These are phyloP conservation scores for Sapajus apella DNA, from an alignment of 2,113 vertebrate species.

Conservation along the genomic window DNA sequence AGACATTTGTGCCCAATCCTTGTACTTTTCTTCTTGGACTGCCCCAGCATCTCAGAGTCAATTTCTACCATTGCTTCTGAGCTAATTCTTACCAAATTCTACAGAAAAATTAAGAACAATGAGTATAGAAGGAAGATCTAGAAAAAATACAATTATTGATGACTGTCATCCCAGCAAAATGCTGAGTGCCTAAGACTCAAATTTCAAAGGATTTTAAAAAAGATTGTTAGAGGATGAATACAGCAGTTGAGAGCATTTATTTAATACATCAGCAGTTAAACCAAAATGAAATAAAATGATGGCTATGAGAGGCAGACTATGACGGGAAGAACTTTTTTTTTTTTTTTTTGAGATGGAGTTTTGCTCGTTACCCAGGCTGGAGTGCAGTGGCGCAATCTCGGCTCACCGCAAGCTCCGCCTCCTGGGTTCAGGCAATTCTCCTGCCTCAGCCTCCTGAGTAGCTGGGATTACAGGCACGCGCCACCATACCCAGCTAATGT, in stretches of 20 bases:
- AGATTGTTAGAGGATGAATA: neutral
- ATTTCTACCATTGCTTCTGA: neutral
- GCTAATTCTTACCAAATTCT: neutral
- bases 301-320: neutral
- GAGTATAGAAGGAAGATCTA: neutral
- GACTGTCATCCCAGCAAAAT: neutral
- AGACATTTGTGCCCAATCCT: neutral
- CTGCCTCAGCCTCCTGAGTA: too few relatives aligned
- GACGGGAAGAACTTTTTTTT: neutral
- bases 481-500: too few relatives aligned
- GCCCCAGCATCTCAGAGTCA: neutral
- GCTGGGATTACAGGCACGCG: too few relatives aligned
- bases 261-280: neutral
- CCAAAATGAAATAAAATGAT: neutral
- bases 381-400: too few relatives aligned
- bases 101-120: neutral
- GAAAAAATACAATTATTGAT: neutral
- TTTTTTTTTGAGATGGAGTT: too few relatives aligned
- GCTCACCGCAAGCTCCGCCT: too few relatives aligned
- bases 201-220: neutral
- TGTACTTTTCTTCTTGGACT: neutral
- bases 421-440: too few relatives aligned
- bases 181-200: neutral
- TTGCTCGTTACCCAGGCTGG: too few relatives aligned
- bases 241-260: neutral